Evolutionary conservation across 2,113 vertebrate species (phyloP).

Genomic region (Oenanthe melanoleuca): DNA sequence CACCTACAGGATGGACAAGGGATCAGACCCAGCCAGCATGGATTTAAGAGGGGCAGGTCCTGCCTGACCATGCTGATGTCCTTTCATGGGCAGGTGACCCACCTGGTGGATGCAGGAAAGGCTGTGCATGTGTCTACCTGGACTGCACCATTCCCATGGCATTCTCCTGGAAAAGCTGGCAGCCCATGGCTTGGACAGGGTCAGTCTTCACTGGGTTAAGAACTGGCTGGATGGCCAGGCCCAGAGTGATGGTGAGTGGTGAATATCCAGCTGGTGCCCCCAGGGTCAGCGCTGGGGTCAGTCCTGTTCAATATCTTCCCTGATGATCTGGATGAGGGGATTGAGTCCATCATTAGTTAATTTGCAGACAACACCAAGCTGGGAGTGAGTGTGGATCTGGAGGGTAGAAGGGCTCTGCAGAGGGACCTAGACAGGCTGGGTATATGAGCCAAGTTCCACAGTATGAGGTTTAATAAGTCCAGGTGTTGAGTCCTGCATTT

Average conservation of each 20-base stretch:
- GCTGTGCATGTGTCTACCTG: neutral
- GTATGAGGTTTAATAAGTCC: neutral
- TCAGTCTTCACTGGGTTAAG: rapidly evolving
- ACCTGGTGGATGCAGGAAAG: rapidly evolving
- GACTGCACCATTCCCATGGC: rapidly evolving
- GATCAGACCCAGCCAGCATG: neutral
- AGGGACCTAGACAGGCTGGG: neutral
- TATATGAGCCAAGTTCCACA: neutral
- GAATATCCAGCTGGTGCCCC: neutral
- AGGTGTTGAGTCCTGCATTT: rapidly evolving
- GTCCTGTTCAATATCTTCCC: neutral
- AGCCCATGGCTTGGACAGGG: neutral
- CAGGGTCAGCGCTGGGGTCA: rapidly evolving
- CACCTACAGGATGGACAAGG: too few relatives aligned
- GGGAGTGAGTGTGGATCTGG: neutral
- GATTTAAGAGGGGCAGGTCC: neutral
- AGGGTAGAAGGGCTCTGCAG: neutral
- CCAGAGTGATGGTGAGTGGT: rapidly evolving
- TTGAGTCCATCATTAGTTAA: neutral
- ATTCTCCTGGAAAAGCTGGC: neutral
- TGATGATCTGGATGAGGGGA: neutral
- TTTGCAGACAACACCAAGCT: neutral
- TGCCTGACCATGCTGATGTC: neutral
- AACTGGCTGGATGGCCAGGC: rapidly evolving
- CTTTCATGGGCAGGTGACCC: neutral